Conservation (phyloP, 2,113 vertebrate species). For the Baryphthengus martii region DNA sequence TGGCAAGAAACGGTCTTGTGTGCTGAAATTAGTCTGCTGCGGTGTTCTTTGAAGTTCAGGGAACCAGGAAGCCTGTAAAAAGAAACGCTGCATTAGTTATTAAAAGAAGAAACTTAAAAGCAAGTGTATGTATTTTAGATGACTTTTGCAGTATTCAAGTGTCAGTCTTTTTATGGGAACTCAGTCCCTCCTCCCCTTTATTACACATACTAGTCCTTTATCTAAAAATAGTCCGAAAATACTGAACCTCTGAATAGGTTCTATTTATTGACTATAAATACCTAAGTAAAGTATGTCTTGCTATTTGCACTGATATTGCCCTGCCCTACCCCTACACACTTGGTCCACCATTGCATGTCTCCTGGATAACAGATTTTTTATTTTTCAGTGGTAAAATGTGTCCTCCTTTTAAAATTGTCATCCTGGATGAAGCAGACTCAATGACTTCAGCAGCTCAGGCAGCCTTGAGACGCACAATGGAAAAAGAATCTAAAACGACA, state of each 20-base stretch:
- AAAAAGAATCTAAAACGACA: conserved; percentile 94
- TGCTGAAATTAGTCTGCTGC: not conserved
- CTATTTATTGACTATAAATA: not conserved
- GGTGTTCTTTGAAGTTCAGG: not conserved
- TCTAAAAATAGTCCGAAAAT: not conserved
- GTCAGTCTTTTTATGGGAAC: not conserved
- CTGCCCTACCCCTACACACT: not conserved
- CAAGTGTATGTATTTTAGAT: not conserved
- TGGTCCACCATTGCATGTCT: not conserved
- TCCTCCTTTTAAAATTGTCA: conserved; percentile 97
- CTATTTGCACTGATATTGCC: not conserved
- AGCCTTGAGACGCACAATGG: conserved; percentile 96
- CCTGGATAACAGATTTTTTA: not conserved
- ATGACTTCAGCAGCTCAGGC: conserved; percentile 96
- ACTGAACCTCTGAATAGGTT: not conserved
- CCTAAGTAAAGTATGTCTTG: not conserved
- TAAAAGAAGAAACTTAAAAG: not conserved
- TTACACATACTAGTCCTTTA: not conserved
- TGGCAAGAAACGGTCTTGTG: not conserved
- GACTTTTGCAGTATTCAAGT: not conserved
- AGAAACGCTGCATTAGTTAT: not conserved
- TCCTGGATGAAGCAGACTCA: conserved; percentile 97
- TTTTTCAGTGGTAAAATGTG: conserved; percentile 86
- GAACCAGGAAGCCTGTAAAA: not conserved
- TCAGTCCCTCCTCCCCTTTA: not conserved